Evolutionary conservation across 2,797 vertebrate genomes (phyloP).

Genomic region (Enteromius treurensis): DNA sequence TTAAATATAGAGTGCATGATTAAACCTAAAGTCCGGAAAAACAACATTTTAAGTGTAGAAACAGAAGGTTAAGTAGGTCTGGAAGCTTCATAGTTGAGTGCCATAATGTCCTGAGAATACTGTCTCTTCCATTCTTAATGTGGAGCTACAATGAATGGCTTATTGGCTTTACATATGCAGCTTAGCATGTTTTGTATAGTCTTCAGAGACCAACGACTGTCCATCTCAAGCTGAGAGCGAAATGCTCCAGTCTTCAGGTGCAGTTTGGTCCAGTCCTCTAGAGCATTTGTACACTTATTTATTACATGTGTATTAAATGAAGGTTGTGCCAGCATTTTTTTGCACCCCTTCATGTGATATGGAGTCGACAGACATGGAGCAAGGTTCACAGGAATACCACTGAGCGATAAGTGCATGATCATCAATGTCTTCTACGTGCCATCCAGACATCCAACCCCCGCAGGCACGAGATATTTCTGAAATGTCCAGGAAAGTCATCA

Average conservation of each 20-base stretch:
- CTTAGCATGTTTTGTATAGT: slow-evolving; percentile 65
- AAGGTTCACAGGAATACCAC: slow-evolving; percentile 21
- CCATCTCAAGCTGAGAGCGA: slow-evolving; percentile 42
- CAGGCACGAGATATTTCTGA: slow-evolving; percentile 42
- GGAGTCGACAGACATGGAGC: neutral
- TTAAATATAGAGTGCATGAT: slow-evolving; percentile 73
- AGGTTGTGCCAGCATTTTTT: slow-evolving; percentile 23
- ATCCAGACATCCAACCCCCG: slow-evolving; percentile 43
- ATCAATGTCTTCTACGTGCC: neutral
- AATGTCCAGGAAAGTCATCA: slow-evolving; percentile 42
- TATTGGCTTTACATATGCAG: slow-evolving; percentile 61
- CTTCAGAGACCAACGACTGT: slow-evolving; percentile 68
- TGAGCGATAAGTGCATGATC: slow-evolving; percentile 51
- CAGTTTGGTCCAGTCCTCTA: slow-evolving; percentile 57
- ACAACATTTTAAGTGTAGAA: slow-evolving; percentile 55
- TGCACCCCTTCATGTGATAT: neutral
- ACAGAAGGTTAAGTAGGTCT: slow-evolving; percentile 52
- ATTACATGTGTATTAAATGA: neutral
- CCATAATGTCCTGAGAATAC: slow-evolving; percentile 80
- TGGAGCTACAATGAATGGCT: slow-evolving; percentile 74
- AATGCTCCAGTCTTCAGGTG: neutral
- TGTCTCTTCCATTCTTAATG: slow-evolving; percentile 67
- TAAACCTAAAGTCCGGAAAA: slow-evolving; percentile 64
- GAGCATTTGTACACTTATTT: slow-evolving; percentile 24
- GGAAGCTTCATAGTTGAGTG: slow-evolving; percentile 69